Evolutionary conservation across 2,888 invertebrate genomes (phyloP), one percentile per base, ranked within the genome.

Genomic region (Stictocephala bisonia): DNA sequence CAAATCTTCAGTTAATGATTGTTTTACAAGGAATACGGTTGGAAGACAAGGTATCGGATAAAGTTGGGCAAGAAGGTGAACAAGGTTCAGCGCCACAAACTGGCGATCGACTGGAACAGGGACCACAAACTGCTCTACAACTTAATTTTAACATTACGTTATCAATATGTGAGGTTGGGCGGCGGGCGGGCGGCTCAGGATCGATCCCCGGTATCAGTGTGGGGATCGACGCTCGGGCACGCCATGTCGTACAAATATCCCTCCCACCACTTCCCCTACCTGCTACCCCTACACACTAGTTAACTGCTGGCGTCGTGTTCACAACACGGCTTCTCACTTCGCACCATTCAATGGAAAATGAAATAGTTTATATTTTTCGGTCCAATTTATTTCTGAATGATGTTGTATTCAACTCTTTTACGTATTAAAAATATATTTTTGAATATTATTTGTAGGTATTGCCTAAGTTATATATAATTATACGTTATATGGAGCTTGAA

Each of bases 61-160:
- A 64, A 64, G 64, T 64, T 26, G n/a, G n/a, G 27, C 44, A 41
- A 41, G 64, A 64, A 64, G 44, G 64, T 44, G 9, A n/a, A 15
- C 9, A 9, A 44, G 44, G 44, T n/a, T 56, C 56, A 27, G 11
- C 29, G 51, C 51, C n/a, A n/a, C n/a, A n/a, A 51, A 51, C 18
- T 31, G 20, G 60, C 60, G 60, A 31, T 60, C 60, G 60, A 35
- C 31, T 35, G 60, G 18, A 60, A 60, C 31, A 22, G 60, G 18
- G 35, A 60, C 60, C 35, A 18, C 64, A 64, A 64, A 64, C 64
- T 64, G 64, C 40, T 64, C 64, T 24, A 64, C 64, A 27, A 64
- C 64, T 64, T 64, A 64, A 64, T 64, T 64, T 64, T 44, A 44
- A 24, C 64, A 40, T 64, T 64, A 44, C 26, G 44, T 64, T 64